Percentiles rank a stretch among this genome's conserved stretches.
phyloP scores from a whole-genome alignment of 2,888 invertebrate species.

The Alsophila aescularia region DNA sequence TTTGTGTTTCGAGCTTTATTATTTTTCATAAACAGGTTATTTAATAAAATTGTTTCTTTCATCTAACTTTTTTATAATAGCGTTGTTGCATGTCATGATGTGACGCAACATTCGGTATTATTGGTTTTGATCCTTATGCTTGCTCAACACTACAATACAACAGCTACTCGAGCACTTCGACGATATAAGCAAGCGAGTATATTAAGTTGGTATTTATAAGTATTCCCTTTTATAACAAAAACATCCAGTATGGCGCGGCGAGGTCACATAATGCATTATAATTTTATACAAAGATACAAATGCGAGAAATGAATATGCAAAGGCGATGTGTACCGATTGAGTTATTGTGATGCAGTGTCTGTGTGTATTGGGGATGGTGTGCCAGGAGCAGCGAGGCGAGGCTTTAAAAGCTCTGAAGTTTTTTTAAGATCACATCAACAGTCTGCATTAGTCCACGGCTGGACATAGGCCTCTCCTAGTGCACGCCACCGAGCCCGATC shows the following conservation, averaged over 20 bases:
- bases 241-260: conserved; percentile 32
- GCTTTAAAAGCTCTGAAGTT: conserved; percentile 2
- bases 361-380: conserved; percentile 56
- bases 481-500: too few species aligned
- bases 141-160: background rate
- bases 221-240: conserved; percentile 40
- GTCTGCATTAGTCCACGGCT: too few species aligned
- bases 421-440: background rate
- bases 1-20: too few species aligned
- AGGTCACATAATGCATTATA: conserved; percentile 82
- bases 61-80: too few species aligned
- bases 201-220: conserved; percentile 11
- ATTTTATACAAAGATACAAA: conserved; percentile 84
- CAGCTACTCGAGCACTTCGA: background rate
- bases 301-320: conserved; percentile 82
- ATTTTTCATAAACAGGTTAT: too few species aligned
- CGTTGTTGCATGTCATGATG: too few species aligned
- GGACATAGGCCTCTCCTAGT: too few species aligned
- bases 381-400: background rate
- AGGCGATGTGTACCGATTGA: conserved; percentile 73
- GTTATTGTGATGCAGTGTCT: conserved; percentile 69
- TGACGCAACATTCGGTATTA: too few species aligned
- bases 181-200: too few species aligned
- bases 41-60: too few species aligned
- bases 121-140: background rate